Percentiles rank a stretch among this genome's conserved stretches.
Conservation (phyloP, 2,113 vertebrate species). For the Macaca mulatta region DNA sequence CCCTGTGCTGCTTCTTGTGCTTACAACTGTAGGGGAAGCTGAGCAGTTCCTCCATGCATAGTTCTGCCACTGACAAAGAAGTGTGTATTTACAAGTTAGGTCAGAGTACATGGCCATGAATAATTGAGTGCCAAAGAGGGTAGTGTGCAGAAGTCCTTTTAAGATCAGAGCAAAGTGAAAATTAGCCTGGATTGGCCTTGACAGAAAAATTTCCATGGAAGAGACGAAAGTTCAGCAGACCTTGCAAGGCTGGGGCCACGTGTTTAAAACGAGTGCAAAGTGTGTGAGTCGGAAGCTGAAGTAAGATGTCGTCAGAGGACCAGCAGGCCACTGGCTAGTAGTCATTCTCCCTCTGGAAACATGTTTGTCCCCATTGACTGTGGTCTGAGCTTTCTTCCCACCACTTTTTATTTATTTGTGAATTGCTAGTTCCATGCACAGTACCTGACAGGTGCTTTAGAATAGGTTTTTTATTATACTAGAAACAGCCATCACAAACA, state of each 20-base stretch:
- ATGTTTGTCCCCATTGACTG: fast-evolving
- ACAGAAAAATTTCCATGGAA: not conserved
- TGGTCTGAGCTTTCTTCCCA: not conserved
- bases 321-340: not conserved
- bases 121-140: not conserved
- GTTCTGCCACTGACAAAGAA: not conserved
- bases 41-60: not conserved
- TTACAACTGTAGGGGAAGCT: not conserved
- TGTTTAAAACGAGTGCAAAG: not conserved
- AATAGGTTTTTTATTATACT: not conserved
- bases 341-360: not conserved
- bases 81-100: fast-evolving
- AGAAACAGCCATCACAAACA: not conserved
- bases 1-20: not conserved
- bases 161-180: not conserved
- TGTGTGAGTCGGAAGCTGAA: fast-evolving
- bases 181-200: not conserved
- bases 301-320: not conserved
- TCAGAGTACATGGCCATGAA: fast-evolving
- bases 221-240: not conserved
- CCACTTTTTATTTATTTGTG: not conserved
- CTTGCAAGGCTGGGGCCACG: not conserved
- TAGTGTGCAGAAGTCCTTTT: not conserved
- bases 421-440: not conserved
- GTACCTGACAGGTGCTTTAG: not conserved